These are phyloP conservation scores for Phoenoteleia sp. DNA, from an alignment of 2,888 invertebrate species.

Conservation along the genomic window DNA sequence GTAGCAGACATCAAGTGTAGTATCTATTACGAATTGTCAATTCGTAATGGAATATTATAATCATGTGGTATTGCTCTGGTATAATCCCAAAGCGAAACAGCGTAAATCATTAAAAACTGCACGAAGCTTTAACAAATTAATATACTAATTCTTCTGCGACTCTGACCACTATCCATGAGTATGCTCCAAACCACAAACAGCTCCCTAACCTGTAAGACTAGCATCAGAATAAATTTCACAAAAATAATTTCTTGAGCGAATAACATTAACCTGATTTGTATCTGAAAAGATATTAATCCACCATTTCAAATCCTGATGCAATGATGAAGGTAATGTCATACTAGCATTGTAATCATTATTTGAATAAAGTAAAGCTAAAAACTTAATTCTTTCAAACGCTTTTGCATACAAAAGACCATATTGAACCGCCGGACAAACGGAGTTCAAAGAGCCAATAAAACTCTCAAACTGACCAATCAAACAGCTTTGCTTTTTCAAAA, in stretches of 20 bases:
- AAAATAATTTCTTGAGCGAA: slow-evolving; percentile 11
- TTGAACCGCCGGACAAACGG: slow-evolving; percentile 16
- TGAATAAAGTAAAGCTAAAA: background rate
- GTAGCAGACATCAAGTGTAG: too few relatives aligned
- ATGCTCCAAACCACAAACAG: background rate
- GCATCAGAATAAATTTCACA: slow-evolving; percentile 29
- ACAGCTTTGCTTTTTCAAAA: too few relatives aligned
- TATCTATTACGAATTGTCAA: too few relatives aligned
- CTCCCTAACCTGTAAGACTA: slow-evolving; percentile 12
- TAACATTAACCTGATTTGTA: background rate
- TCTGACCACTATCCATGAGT: background rate
- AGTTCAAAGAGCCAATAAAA: background rate
- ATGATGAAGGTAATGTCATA: background rate
- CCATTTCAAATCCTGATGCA: slow-evolving; percentile 3
- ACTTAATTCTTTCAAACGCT: slow-evolving; percentile 11
- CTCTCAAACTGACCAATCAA: too few relatives aligned
- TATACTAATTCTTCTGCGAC: too few relatives aligned
- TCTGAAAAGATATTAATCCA: background rate
- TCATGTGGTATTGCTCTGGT: too few relatives aligned
- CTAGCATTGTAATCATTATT: slow-evolving; percentile 16
- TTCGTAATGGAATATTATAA: too few relatives aligned
- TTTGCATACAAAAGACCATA: slow-evolving; percentile 15
- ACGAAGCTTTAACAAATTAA: too few relatives aligned
- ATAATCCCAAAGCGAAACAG: too few relatives aligned
- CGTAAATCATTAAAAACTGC: too few relatives aligned